phyloP scores from a whole-genome alignment of 1,140 invertebrate species.

The Monochamus saltuarius region DNA sequence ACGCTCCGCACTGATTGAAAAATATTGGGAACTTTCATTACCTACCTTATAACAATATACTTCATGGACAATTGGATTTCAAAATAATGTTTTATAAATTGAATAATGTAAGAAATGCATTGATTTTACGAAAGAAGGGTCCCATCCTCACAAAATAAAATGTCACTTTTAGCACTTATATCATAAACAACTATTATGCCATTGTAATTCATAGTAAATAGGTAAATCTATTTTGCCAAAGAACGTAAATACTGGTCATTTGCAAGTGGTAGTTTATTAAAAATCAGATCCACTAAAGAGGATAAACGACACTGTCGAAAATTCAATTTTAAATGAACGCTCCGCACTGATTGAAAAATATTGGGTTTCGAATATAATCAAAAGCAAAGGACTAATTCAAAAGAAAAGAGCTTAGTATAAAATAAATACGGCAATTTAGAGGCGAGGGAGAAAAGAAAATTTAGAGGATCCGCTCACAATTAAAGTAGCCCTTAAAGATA shows the following conservation, averaged over 20 bases:
- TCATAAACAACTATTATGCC: too few species aligned
- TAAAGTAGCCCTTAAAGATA: conserved; percentile 53
- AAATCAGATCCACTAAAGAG: conserved; percentile 1
- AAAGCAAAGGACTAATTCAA: conserved; percentile 28
- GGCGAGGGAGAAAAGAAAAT: conserved; percentile 25
- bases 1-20: conserved; percentile 22
- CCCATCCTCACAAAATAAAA: too few species aligned
- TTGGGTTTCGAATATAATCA: conserved; percentile 22
- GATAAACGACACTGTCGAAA: conserved; percentile 15
- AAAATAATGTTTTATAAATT: too few species aligned
- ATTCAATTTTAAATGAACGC: conserved; percentile 19
- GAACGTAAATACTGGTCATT: too few species aligned
- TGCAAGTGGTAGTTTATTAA: conserved; percentile 4
- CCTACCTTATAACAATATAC: too few species aligned
- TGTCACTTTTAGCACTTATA: too few species aligned
- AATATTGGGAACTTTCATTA: too few species aligned
- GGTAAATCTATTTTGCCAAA: too few species aligned
- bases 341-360: conserved; percentile 27
- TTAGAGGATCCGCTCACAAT: conserved; percentile 46
- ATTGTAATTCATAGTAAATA: too few species aligned
- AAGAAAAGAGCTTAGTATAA: conserved; percentile 28
- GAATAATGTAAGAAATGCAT: too few species aligned
- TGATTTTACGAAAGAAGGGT: too few species aligned
- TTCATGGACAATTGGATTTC: too few species aligned
- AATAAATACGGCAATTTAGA: conserved; percentile 33